Evolutionary conservation across 2,797 vertebrate genomes (phyloP).

Genomic region (Melanotaenia nigrans): DNA sequence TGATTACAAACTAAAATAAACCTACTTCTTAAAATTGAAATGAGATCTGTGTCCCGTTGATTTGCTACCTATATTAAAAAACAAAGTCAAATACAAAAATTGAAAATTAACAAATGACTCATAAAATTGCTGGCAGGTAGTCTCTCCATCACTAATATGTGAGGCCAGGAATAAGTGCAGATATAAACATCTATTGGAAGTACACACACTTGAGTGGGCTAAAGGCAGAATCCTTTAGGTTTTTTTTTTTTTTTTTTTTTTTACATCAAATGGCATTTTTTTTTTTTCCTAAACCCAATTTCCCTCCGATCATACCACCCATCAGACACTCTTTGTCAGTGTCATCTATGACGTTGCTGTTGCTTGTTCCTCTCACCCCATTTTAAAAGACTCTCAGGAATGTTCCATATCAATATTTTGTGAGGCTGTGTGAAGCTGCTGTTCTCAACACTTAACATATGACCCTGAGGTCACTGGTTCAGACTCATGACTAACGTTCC

Average conservation of each 20-base stretch:
- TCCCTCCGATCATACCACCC: slow-evolving; percentile 18
- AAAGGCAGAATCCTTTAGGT: neutral
- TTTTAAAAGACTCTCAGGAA: slow-evolving; percentile 58
- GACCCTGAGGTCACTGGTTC: slow-evolving; percentile 68
- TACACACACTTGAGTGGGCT: neutral
- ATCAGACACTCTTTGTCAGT: slow-evolving; percentile 36
- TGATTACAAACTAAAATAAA: neutral
- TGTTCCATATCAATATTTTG: slow-evolving; percentile 68
- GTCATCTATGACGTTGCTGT: slow-evolving; percentile 31
- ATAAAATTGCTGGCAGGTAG: neutral
- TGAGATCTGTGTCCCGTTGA: no score
- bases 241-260: neutral
- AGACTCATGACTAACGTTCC: slow-evolving; percentile 64
- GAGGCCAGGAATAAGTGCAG: neutral
- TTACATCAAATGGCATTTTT: neutral
- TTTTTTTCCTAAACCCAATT: slow-evolving; percentile 27
- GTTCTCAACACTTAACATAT: slow-evolving; percentile 66
- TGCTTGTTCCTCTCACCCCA: slow-evolving; percentile 18
- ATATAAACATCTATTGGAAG: neutral
- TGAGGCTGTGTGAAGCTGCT: slow-evolving; percentile 59
- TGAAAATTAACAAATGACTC: neutral
- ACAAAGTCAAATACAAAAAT: neutral
- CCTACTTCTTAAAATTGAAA: neutral
- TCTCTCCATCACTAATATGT: neutral
- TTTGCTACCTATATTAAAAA: no score